phyloP scores from a whole-genome alignment of 2,797 vertebrate genomes.

The Podarcis lilfordi region DNA sequence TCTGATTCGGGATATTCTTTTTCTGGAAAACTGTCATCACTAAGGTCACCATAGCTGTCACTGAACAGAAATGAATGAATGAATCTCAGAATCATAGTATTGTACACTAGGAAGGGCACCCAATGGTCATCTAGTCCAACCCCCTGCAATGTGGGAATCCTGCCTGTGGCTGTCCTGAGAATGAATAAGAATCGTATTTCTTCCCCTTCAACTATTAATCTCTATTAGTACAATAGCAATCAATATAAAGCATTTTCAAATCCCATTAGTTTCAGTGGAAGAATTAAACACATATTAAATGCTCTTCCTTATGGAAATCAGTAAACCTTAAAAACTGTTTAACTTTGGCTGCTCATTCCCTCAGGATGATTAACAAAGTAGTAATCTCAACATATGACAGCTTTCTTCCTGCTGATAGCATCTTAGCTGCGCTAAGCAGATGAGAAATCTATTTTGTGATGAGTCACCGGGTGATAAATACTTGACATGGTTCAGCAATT shows the following conservation, averaged over 20 bases:
- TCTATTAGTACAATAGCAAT: neutral
- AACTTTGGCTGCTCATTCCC: neutral
- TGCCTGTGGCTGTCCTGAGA: too few species aligned
- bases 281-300: neutral
- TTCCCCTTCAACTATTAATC: constrained; percentile 16
- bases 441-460: neutral
- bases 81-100: neutral
- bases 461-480: neutral
- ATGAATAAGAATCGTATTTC: constrained; percentile 9
- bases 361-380: neutral
- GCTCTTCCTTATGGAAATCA: neutral
- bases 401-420: neutral
- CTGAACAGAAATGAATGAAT: constrained; percentile 68
- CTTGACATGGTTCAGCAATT: neutral
- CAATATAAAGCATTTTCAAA: neutral
- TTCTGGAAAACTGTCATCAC: constrained; percentile 75
- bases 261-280: neutral
- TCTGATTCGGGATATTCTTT: constrained; percentile 69
- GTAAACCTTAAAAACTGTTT: neutral
- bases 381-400: neutral
- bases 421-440: neutral
- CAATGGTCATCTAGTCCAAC: too few species aligned
- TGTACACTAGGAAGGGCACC: too few species aligned
- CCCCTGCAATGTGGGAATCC: too few species aligned
- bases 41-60: constrained; percentile 77